Conservation (phyloP, 2,797 vertebrate species). For the Cetoscarus ocellatus region DNA sequence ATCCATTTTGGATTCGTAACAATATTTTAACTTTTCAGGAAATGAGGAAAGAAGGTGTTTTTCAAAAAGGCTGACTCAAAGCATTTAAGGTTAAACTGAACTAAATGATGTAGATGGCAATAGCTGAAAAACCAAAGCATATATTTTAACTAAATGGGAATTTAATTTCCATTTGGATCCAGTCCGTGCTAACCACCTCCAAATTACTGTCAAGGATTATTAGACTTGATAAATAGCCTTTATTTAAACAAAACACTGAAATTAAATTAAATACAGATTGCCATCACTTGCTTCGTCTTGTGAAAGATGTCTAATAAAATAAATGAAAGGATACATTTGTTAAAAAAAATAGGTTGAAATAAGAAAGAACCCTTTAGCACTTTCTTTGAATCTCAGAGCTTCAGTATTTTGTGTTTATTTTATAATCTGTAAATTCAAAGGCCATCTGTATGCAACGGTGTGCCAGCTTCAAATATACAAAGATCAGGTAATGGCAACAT, state of each 20-base stretch:
- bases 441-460: constrained; percentile 12
- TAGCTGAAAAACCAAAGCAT: too few species aligned
- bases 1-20: too few species aligned
- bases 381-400: constrained; percentile 1
- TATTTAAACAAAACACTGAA: constrained; percentile 46
- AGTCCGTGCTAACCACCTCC: constrained; percentile 34
- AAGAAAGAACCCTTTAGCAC: constrained; percentile 29
- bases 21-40: too few species aligned
- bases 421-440: too few species aligned
- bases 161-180: constrained; percentile 5
- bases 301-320: constrained; percentile 28
- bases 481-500: constrained; percentile 37
- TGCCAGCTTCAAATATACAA: constrained; percentile 40
- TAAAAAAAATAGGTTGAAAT: constrained; percentile 5
- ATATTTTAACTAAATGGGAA: background rate
- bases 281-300: constrained; percentile 48
- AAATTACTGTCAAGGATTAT: constrained; percentile 51
- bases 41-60: too few species aligned
- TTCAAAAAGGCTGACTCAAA: too few species aligned
- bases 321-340: constrained; percentile 8
- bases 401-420: background rate
- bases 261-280: constrained; percentile 55
- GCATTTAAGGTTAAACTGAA: too few species aligned
- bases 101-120: too few species aligned
- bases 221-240: constrained; percentile 54